Conservation (phyloP, 1,140 invertebrate species). For the Protaetia brevitarsis region DNA sequence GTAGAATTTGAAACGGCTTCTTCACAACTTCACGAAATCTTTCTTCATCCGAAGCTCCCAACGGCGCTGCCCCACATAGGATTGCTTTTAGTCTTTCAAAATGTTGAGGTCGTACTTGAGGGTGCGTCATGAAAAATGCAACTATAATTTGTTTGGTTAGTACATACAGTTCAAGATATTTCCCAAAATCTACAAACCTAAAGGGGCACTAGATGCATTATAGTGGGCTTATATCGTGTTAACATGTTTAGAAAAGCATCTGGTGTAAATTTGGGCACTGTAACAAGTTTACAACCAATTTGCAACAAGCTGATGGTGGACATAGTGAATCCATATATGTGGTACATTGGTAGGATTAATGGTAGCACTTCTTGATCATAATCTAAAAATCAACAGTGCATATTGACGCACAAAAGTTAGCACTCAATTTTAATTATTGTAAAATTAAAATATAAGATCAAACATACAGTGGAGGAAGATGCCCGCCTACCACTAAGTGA, state of each 20-base stretch:
- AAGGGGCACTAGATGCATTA: conserved; percentile 61
- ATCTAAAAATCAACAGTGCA: conserved; percentile 39
- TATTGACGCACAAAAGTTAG: background rate
- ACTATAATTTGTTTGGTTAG: conserved; percentile 55
- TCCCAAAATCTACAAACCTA: conserved; percentile 62
- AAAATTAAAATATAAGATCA: too few relatives aligned
- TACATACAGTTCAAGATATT: conserved; percentile 55
- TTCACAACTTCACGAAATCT: conserved; percentile 52
- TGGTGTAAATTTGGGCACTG: conserved; percentile 71
- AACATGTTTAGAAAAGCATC: conserved; percentile 59
- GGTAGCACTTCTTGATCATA: conserved; percentile 58
- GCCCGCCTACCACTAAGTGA: too few relatives aligned
- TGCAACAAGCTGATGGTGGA: conserved; percentile 57
- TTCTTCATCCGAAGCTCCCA: conserved; percentile 59
- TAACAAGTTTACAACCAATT: conserved; percentile 65
- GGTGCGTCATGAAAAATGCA: conserved; percentile 64
- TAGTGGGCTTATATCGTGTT: conserved; percentile 54
- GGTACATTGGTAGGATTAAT: conserved; percentile 76
- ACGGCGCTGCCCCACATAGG: conserved; percentile 68
- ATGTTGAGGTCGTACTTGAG: conserved; percentile 58
- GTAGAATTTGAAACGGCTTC: conserved; percentile 42
- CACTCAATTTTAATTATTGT: background rate
- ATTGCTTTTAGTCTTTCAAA: conserved; percentile 55
- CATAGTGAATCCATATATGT: conserved; percentile 74
- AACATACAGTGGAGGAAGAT: too few relatives aligned